Conservation (phyloP, 2,888 invertebrate species). For the Theodoxus fluviatilis region DNA sequence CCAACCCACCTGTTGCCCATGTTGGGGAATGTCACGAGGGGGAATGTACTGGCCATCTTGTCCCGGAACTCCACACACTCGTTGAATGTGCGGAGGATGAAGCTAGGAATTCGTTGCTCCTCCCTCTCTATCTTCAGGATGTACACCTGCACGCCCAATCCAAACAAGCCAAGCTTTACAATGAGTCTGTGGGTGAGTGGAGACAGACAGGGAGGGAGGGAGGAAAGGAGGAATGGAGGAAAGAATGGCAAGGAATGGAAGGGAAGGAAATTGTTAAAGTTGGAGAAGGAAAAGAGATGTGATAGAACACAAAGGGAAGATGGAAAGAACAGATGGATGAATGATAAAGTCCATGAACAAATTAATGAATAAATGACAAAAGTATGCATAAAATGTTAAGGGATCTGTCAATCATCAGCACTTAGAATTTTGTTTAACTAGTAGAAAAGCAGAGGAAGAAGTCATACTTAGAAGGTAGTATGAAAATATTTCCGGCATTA, state of each 20-base stretch:
- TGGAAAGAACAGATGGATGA: background rate
- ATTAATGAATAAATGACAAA: no score
- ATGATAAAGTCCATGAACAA: no score
- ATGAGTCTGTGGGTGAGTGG: no score
- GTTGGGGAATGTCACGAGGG: slow-evolving; percentile 83
- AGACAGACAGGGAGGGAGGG: no score
- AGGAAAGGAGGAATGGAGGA: no score
- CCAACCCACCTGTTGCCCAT: slow-evolving; percentile 70
- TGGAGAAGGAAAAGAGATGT: background rate
- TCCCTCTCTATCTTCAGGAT: slow-evolving; percentile 78
- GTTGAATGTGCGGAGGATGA: slow-evolving; percentile 91
- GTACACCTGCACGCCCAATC: slow-evolving; percentile 63
- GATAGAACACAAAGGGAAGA: background rate
- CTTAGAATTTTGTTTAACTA: no score
- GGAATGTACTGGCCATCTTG: slow-evolving; percentile 90
- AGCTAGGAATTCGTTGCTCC: slow-evolving; percentile 84
- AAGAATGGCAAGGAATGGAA: no score
- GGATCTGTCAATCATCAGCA: no score
- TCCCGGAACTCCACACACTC: slow-evolving; percentile 97
- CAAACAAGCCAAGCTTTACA: no score
- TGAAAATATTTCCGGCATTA: background rate
- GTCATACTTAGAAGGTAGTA: no score
- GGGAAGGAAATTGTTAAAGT: slow-evolving; percentile 3
- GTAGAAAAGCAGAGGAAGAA: no score
- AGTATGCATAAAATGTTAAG: no score